Evolutionary conservation across 2,797 vertebrate genomes (phyloP).

Genomic region (Huso huso): DNA sequence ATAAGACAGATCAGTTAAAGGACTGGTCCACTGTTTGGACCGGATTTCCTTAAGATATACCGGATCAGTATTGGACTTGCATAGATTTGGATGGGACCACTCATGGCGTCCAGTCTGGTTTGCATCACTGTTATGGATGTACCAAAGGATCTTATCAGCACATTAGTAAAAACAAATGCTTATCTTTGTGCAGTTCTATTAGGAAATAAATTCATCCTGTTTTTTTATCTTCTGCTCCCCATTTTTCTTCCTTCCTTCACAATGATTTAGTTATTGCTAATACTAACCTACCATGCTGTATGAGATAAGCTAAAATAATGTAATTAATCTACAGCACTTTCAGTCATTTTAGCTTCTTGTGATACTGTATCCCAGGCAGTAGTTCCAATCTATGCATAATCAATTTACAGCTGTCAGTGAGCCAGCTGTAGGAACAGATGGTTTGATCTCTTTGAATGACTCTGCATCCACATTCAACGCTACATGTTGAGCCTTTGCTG

Average conservation of each 20-base stretch:
- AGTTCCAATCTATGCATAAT: conserved; percentile 29
- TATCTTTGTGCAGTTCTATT: too few species aligned
- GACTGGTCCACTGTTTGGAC: too few species aligned
- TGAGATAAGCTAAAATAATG: conserved; percentile 27
- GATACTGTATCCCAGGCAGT: conserved; percentile 25
- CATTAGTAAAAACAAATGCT: too few species aligned
- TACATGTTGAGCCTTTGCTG: background rate
- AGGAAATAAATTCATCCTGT: too few species aligned
- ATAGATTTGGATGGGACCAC: too few species aligned
- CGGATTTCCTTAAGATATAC: too few species aligned
- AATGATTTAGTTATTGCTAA: background rate
- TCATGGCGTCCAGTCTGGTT: too few species aligned
- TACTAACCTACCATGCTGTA: background rate
- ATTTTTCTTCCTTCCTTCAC: background rate
- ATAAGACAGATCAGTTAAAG: too few species aligned
- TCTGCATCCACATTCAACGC: background rate
- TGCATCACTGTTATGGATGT: too few species aligned
- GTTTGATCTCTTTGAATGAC: conserved; percentile 9
- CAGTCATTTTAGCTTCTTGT: conserved; percentile 17
- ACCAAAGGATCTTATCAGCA: too few species aligned
- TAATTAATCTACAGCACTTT: conserved; percentile 23
- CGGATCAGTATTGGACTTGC: too few species aligned
- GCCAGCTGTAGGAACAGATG: conserved; percentile 37
- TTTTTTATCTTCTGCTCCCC: background rate
- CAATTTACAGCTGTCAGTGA: conserved; percentile 30